phyloP scores from a whole-genome alignment of 2,888 invertebrate genomes.

The Cantharis flavilabris region DNA sequence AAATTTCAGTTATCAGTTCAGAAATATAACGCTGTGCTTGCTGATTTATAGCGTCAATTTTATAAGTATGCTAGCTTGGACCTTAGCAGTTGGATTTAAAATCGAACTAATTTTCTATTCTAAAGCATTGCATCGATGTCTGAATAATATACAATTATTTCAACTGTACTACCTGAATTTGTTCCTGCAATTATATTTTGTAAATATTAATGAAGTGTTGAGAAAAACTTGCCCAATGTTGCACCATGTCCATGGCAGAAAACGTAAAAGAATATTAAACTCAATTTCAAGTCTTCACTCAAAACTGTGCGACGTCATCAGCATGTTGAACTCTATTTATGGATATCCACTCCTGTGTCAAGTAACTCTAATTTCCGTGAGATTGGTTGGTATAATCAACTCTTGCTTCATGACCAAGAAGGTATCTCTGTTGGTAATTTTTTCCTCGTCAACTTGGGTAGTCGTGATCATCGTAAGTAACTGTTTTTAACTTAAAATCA shows the following conservation, averaged over 20 bases:
- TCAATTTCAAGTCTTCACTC: neutral
- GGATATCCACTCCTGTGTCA: neutral
- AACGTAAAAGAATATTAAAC: neutral
- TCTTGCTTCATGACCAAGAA: neutral
- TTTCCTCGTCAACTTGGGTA: neutral
- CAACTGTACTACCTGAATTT: constrained; percentile 4
- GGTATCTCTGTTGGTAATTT: neutral
- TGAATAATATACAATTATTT: neutral
- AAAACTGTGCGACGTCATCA: constrained; percentile 1
- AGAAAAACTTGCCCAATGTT: neutral
- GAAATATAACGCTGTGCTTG: neutral
- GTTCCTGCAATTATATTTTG: neutral
- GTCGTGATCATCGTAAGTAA: neutral
- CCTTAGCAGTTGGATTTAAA: neutral
- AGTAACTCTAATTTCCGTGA: neutral
- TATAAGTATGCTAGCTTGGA: neutral
- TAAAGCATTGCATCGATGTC: neutral
- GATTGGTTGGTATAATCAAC: neutral
- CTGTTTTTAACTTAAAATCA: neutral
- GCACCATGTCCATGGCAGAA: neutral
- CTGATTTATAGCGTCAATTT: neutral
- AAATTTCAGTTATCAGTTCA: neutral
- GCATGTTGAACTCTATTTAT: neutral
- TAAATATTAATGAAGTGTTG: neutral
- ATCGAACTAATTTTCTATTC: neutral